Conservation (phyloP, 2,113 vertebrate species). For the Equus quagga region DNA sequence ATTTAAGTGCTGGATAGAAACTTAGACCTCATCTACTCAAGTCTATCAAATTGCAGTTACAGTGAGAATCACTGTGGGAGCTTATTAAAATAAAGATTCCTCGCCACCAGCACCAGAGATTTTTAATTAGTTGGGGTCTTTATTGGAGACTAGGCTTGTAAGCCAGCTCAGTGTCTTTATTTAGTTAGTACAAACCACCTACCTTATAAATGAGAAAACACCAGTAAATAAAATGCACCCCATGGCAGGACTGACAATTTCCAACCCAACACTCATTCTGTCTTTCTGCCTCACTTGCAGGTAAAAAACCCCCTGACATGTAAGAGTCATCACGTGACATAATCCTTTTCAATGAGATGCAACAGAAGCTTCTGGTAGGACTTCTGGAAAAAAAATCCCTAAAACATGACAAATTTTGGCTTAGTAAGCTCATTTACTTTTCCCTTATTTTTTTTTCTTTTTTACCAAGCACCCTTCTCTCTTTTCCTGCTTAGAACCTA, state of each 20-base stretch:
- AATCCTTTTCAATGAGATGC: not conserved
- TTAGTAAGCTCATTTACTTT: not conserved
- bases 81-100: not conserved
- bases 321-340: not conserved
- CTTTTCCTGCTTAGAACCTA: not conserved
- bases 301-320: not conserved
- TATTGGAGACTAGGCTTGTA: not conserved
- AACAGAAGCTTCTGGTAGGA: not conserved
- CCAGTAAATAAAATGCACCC: not conserved
- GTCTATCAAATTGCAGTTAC: not conserved
- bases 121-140: not conserved
- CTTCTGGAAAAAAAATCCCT: not conserved
- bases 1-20: not conserved
- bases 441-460: not conserved
- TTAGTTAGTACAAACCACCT: not conserved
- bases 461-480: not conserved
- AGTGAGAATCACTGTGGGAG: not conserved
- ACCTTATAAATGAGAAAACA: constrained; percentile 28
- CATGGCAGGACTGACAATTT: not conserved
- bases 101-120: not conserved
- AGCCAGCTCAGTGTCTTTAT: not conserved
- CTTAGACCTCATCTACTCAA: not conserved
- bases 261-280: not conserved
- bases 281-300: not conserved
- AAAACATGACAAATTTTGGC: not conserved